These are phyloP conservation scores for Nansenia antarctica DNA, from an alignment of 2,113 vertebrate species.

Conservation along the genomic window DNA sequence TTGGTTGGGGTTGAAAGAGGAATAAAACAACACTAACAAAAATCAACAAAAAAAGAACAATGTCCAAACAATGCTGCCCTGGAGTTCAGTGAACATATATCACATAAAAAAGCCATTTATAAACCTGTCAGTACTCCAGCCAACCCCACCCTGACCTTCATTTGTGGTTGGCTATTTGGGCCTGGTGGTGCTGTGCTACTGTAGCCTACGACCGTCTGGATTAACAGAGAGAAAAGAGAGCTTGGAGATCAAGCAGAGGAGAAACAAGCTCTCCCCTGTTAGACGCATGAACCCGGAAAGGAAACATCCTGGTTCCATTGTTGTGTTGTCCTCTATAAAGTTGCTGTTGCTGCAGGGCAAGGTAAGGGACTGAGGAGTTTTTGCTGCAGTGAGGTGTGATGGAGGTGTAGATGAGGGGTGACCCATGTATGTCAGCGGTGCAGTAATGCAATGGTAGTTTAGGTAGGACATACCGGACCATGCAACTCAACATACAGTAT, in stretches of 20 bases:
- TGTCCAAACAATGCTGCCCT: slow-evolving; percentile 54
- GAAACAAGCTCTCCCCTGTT: slow-evolving; percentile 34
- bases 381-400: slow-evolving; percentile 41
- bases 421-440: slow-evolving; percentile 12
- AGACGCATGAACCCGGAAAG: slow-evolving; percentile 34
- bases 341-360: slow-evolving; percentile 34
- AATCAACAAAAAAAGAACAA: slow-evolving; percentile 48
- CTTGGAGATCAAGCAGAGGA: slow-evolving; percentile 20
- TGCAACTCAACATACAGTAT: too few relatives aligned
- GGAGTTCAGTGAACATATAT: slow-evolving; percentile 73
- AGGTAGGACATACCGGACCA: too few relatives aligned
- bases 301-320: slow-evolving; percentile 40
- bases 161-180: slow-evolving; percentile 46
- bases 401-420: slow-evolving; percentile 17
- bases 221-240: slow-evolving; percentile 38
- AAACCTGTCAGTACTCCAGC: slow-evolving; percentile 67
- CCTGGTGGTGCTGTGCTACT: slow-evolving; percentile 31
- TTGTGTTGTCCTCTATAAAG: slow-evolving; percentile 44
- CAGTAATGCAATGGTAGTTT: too few relatives aligned
- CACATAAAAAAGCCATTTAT: slow-evolving; percentile 74
- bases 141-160: slow-evolving; percentile 66
- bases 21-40: slow-evolving; percentile 1
- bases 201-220: slow-evolving; percentile 17
- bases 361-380: slow-evolving; percentile 23
- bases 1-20: background rate